Evolutionary conservation across 2,797 vertebrate species (phyloP).

Genomic region (Emys orbicularis): DNA sequence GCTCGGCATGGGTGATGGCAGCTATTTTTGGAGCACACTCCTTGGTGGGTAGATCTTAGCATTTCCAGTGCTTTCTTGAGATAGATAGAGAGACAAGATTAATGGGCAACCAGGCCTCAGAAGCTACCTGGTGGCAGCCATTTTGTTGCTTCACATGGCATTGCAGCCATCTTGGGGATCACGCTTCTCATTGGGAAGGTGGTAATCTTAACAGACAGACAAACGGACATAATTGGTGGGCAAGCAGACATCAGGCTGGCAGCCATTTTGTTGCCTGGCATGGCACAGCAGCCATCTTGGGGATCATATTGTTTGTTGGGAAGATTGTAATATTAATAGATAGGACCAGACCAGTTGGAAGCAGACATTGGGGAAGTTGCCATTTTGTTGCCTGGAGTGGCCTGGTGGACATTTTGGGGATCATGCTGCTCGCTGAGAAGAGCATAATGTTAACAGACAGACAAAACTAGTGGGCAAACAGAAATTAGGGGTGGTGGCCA

Average conservation of each 20-base stretch:
- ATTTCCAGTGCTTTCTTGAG: not conserved
- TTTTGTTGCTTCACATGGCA: not conserved
- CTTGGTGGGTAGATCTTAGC: not conserved
- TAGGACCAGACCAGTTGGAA: not conserved
- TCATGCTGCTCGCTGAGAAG: not conserved
- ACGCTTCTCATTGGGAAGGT: not conserved
- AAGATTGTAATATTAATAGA: not conserved
- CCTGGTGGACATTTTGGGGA: not conserved
- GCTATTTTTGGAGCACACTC: not conserved
- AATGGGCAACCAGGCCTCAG: not conserved
- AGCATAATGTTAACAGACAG: not conserved
- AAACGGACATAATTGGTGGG: not conserved
- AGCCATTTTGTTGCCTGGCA: not conserved
- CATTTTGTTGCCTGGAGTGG: not conserved
- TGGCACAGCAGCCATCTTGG: not conserved
- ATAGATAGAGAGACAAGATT: not conserved
- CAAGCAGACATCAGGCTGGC: not conserved
- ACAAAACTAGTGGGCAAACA: not conserved
- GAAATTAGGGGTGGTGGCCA: not conserved
- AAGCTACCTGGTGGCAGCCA: not conserved
- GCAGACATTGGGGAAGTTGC: not conserved
- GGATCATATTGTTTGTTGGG: not conserved
- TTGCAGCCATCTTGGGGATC: not conserved
- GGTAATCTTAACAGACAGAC: not conserved
- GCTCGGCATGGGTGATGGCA: not conserved